These are phyloP conservation scores for Corythaixoides concolor DNA, from an alignment of 2,113 vertebrate genomes.

Conservation along the genomic window DNA sequence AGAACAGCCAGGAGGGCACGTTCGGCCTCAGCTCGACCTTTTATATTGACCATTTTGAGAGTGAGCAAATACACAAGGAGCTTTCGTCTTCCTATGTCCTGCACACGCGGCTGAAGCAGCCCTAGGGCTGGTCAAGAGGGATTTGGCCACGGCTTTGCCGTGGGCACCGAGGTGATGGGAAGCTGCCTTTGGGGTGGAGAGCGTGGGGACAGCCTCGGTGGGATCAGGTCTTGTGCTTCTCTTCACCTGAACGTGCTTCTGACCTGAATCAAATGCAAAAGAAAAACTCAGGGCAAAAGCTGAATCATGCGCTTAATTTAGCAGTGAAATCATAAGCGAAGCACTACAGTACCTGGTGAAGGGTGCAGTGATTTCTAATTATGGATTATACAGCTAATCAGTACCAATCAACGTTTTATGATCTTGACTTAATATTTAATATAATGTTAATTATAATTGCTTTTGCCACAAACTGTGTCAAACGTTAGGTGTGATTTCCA, in stretches of 20 bases:
- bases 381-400: slow-evolving; percentile 72
- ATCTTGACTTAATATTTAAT: slow-evolving; percentile 76
- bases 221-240: neutral
- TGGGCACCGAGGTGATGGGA: accelerated
- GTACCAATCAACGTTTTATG: slow-evolving; percentile 70
- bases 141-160: accelerated
- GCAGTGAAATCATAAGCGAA: neutral
- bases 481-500: neutral
- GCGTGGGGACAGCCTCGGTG: neutral
- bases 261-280: slow-evolving; percentile 30
- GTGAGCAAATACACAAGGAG: neutral
- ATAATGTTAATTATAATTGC: slow-evolving; percentile 74
- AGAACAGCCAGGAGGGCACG: neutral
- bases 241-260: neutral
- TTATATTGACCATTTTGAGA: accelerated
- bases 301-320: slow-evolving; percentile 23
- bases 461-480: slow-evolving; percentile 61
- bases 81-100: neutral
- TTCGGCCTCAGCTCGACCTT: accelerated
- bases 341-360: slow-evolving; percentile 59
- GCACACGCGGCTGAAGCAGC: accelerated
- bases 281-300: slow-evolving; percentile 28
- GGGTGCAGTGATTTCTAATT: slow-evolving; percentile 69
- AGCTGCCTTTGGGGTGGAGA: neutral
- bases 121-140: neutral